These are phyloP conservation scores for Notothenia rossii DNA, from an alignment of 2,113 vertebrate genomes.

Conservation along the genomic window DNA sequence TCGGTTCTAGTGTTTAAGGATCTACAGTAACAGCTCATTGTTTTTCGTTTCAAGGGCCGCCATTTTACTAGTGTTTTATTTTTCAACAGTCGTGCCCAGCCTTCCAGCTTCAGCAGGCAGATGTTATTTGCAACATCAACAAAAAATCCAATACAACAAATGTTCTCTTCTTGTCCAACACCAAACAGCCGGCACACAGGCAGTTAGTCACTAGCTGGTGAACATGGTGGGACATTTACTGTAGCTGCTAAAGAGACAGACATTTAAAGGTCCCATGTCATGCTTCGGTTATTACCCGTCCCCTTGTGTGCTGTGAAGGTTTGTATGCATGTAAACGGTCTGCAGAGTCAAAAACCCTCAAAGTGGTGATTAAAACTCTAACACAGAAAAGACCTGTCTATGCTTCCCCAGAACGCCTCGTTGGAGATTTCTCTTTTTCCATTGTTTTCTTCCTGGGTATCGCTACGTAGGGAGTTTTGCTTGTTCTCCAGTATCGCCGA, in stretches of 20 bases:
- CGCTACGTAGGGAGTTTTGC: no score
- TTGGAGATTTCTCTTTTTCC: no score
- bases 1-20: neutral
- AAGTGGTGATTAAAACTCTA: no score
- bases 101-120: conserved; percentile 1
- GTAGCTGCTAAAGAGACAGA: neutral
- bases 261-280: neutral
- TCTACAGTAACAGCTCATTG: neutral
- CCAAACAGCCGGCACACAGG: neutral
- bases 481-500: no score
- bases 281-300: no score
- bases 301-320: no score
- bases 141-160: neutral
- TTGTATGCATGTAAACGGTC: no score
- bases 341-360: no score
- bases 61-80: neutral
- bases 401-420: no score
- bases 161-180: neutral
- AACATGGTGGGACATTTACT: neutral
- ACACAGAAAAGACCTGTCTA: no score
- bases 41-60: neutral
- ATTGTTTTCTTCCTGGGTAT: no score
- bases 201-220: neutral
- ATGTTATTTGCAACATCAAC: neutral
- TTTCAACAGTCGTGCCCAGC: neutral